phyloP scores from a whole-genome alignment of 2,797 vertebrate species.

The Myoxocephalus aenaeus region DNA sequence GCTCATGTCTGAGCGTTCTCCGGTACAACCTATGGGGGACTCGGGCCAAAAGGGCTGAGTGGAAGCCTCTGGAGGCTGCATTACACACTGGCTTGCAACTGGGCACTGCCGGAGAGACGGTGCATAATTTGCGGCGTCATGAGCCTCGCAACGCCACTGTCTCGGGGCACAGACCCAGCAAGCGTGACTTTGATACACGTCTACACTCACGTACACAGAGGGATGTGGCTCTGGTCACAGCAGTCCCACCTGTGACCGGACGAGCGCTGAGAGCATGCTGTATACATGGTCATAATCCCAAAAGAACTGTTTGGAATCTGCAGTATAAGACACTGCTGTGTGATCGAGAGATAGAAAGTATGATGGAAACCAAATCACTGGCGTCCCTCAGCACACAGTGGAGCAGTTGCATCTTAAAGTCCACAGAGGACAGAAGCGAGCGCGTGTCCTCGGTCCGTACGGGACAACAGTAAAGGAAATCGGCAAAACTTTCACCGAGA shows the following conservation, averaged over 20 bases:
- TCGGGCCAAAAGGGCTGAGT: not conserved
- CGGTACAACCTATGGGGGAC: not conserved
- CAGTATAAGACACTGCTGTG: not conserved
- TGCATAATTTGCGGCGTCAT: not conserved
- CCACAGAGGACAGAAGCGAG: constrained; percentile 36
- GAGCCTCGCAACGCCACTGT: not conserved
- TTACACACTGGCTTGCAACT: not conserved
- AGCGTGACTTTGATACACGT: not conserved
- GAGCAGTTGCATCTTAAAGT: constrained; percentile 33
- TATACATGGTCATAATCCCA: not conserved
- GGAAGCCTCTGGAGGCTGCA: not conserved
- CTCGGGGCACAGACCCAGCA: not conserved
- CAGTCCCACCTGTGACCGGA: not conserved
- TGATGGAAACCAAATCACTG: constrained; percentile 3
- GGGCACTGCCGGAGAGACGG: not conserved
- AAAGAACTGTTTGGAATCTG: not conserved
- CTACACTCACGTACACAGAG: not conserved
- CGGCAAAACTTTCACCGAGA: constrained; percentile 47
- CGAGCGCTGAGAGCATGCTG: not conserved
- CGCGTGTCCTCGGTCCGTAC: constrained; percentile 25
- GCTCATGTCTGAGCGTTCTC: not conserved
- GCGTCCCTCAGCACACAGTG: not conserved
- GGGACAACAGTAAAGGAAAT: constrained; percentile 35
- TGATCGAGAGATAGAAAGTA: not conserved
- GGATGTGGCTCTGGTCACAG: not conserved